Base-by-base conservation (phyloP, 2,888 invertebrate genomes). In the Biston betularia region DNA sequence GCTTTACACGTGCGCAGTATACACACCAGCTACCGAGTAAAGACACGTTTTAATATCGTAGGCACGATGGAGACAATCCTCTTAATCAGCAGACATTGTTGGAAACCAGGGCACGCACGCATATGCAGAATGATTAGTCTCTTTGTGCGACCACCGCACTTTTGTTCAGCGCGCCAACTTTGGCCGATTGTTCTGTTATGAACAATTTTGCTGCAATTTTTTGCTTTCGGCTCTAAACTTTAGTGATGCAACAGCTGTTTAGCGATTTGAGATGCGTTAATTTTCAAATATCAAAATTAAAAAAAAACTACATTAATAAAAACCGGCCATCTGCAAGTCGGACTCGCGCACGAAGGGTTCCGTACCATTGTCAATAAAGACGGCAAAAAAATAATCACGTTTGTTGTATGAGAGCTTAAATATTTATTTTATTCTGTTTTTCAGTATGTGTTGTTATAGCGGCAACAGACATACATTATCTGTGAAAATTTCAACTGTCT, bases 31-130 rank as follows among this genome's bases (percentile, higher is more conserved):
- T 58, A 57, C 38, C 56, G 42, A 44, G 56, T 82, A 83, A 92
- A 92, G 92, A 91, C 87, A 89, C 78, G 87, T 91, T 92, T 92
- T 92, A 92, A 92, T 92, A 92, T 89, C 87, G 84, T 88, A 90
- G 89, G 85, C 89, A 86, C 85, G 84, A 81, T 82, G 89, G 91
- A 92, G 93, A 93, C 93, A 93, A 93, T 93, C 92, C 93, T 92
- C 93, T 93, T 93, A 93, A 93, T 93, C 93, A 93, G 84, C 76
- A 90, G 91, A 93, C 93, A 93, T 88, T 93, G 92, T 90, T 84
- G 82, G 87, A 87, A 93, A 93, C 85, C 88, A 84, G 93, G 93
- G 91, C 93, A 93, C 89, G 89, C 89, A 91, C 87, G 87, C 87
- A 89, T 86, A 84, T 82, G 83, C 85, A 83, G 86, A 81, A 84